phyloP scores from a whole-genome alignment of 2,888 invertebrate species.

The Ptilodon capucinus region DNA sequence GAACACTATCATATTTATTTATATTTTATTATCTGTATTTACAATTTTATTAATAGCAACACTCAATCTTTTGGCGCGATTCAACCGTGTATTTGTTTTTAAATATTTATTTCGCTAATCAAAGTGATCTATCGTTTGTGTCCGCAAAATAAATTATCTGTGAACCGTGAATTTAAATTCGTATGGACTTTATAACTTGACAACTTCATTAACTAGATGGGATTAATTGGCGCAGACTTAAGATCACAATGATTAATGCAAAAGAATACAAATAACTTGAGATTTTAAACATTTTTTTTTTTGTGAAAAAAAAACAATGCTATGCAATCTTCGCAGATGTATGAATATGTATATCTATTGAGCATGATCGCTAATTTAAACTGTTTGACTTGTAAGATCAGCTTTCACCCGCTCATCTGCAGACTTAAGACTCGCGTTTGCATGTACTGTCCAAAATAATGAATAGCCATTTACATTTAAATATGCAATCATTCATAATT shows the following conservation, averaged over 20 bases:
- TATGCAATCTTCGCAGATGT: slow-evolving; percentile 19
- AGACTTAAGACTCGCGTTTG: slow-evolving; percentile 5
- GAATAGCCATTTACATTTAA: slow-evolving; percentile 8
- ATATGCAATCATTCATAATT: not conserved
- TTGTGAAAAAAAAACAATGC: not conserved
- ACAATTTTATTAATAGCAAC: slow-evolving; percentile 8
- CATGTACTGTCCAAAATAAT: slow-evolving; percentile 7
- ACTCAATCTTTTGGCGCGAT: slow-evolving; percentile 14
- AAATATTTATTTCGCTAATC: not conserved
- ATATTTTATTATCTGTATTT: slow-evolving; percentile 7
- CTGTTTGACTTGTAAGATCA: slow-evolving; percentile 14
- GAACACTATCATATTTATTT: not conserved
- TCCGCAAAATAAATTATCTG: not conserved
- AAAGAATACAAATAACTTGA: slow-evolving; percentile 13
- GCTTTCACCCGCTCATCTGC: slow-evolving; percentile 27
- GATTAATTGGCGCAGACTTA: slow-evolving; percentile 18
- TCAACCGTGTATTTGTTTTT: slow-evolving; percentile 4
- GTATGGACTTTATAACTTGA: not conserved
- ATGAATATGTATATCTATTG: slow-evolving; percentile 27
- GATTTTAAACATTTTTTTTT: slow-evolving; percentile 11
- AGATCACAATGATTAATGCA: slow-evolving; percentile 8
- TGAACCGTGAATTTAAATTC: not conserved
- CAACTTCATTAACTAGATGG: slow-evolving; percentile 1
- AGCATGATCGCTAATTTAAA: slow-evolving; percentile 32
- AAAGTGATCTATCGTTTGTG: not conserved